Percentiles rank a stretch among this genome's conserved stretches.
Evolutionary conservation across 2,888 invertebrate species (phyloP).

Genomic region (Synergus gifuensis): DNA sequence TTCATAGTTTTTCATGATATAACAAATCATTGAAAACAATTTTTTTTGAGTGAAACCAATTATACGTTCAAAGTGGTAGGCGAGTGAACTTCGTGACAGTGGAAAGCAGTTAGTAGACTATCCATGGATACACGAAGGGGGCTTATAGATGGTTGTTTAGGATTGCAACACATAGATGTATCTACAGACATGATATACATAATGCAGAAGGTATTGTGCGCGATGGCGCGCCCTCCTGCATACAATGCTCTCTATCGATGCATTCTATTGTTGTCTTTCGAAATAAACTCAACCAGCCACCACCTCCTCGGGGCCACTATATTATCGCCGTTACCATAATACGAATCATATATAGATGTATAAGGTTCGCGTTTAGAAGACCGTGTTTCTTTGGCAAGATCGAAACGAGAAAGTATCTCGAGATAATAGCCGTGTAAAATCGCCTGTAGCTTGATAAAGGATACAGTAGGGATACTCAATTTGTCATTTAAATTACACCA

Average conservation of each 20-base stretch:
- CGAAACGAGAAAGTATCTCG: constrained; percentile 47
- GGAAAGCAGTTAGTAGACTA: constrained; percentile 8
- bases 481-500: constrained; percentile 33
- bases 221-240: constrained; percentile 59
- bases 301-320: constrained; percentile 63
- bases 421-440: constrained; percentile 34
- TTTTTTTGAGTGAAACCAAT: not conserved
- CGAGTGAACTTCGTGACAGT: constrained; percentile 16
- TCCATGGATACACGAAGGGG: constrained; percentile 9
- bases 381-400: constrained; percentile 57
- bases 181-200: constrained; percentile 68
- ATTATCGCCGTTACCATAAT: constrained; percentile 67
- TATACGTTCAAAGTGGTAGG: not conserved
- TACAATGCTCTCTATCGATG: constrained; percentile 71
- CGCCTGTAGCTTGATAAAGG: constrained; percentile 17
- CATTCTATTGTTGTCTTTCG: constrained; percentile 64
- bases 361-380: constrained; percentile 59
- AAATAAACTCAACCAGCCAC: constrained; percentile 66
- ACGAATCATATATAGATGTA: constrained; percentile 61
- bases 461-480: constrained; percentile 21
- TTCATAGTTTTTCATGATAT: too few relatives aligned
- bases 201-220: constrained; percentile 74
- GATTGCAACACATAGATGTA: constrained; percentile 66
- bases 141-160: constrained; percentile 58
- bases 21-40: not conserved